Percentiles rank a stretch among this genome's conserved stretches.
Evolutionary conservation across 1,140 invertebrate species (phyloP).

Genomic region (Meloidogyne hapla): DNA sequence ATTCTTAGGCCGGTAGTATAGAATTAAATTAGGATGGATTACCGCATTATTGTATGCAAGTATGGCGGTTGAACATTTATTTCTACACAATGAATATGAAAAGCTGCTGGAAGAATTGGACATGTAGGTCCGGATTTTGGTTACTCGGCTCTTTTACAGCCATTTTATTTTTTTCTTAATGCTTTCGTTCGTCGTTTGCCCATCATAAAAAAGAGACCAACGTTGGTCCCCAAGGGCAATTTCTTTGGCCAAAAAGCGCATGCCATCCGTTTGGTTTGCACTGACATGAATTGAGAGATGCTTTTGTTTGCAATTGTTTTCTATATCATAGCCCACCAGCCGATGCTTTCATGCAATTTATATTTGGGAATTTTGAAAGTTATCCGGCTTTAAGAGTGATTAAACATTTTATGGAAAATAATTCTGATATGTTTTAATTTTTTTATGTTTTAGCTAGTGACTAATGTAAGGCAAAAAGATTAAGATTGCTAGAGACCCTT

Average conservation of each 20-base stretch:
- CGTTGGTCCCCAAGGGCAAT: not conserved
- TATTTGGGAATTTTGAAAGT: not conserved
- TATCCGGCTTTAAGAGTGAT: not conserved
- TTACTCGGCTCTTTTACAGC: not conserved
- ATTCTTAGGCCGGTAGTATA: not conserved
- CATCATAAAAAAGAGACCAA: constrained; percentile 1
- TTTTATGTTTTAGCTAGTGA: too few relatives aligned
- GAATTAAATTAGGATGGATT: not conserved
- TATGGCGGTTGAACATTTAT: not conserved
- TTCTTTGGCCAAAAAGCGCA: not conserved
- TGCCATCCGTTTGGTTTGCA: not conserved
- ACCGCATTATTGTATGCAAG: not conserved
- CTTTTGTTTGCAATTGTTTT: not conserved
- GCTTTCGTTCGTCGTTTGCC: not conserved
- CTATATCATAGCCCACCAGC: not conserved
- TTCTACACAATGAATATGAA: not conserved
- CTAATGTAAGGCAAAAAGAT: too few relatives aligned
- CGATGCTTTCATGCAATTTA: not conserved
- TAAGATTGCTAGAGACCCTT: not conserved
- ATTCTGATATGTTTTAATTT: too few relatives aligned
- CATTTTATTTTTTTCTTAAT: not conserved
- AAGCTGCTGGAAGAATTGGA: not conserved
- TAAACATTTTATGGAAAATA: not conserved
- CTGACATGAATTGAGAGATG: not conserved
- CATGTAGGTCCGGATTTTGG: not conserved